phyloP scores from a whole-genome alignment of 1,140 invertebrate species.

The Brachionus rotundiformis region DNA sequence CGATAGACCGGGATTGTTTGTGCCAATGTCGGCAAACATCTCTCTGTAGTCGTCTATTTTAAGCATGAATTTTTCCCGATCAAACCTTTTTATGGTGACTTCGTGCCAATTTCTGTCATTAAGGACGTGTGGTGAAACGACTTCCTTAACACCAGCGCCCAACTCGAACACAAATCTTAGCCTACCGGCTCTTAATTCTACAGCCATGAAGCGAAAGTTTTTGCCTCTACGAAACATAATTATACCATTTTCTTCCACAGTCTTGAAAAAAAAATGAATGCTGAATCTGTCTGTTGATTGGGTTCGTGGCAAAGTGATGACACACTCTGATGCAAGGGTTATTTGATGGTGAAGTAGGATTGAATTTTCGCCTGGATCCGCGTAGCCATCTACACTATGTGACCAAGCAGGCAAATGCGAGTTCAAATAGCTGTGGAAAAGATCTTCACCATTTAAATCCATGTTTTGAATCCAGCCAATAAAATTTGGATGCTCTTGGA shows the following conservation, averaged over 20 bases:
- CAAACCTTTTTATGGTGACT: constrained; percentile 14
- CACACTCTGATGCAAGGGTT: background rate
- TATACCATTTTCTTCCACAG: constrained; percentile 16
- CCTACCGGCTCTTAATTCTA: background rate
- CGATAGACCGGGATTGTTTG: background rate
- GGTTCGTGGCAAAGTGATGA: background rate
- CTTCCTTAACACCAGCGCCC: background rate
- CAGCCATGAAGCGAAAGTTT: constrained; percentile 11
- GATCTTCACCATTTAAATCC: constrained; percentile 2
- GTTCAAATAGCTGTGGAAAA: constrained; percentile 37
- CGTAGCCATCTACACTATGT: background rate
- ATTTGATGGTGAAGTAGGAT: constrained; percentile 43
- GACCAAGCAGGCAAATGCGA: background rate
- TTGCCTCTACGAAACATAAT: constrained; percentile 41
- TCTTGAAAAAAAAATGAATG: constrained; percentile 51
- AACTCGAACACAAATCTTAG: constrained; percentile 38
- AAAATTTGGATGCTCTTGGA: constrained; percentile 27
- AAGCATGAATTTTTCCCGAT: background rate
- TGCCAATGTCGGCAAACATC: background rate
- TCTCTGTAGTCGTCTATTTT: constrained; percentile 24
- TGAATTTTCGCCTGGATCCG: constrained; percentile 16
- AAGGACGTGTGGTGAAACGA: background rate
- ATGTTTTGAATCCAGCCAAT: constrained; percentile 50
- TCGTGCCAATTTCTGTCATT: constrained; percentile 48
- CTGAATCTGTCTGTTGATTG: background rate